These are phyloP conservation scores for Enteromius paludinosus DNA, from an alignment of 2,797 vertebrate species.

Conservation along the genomic window DNA sequence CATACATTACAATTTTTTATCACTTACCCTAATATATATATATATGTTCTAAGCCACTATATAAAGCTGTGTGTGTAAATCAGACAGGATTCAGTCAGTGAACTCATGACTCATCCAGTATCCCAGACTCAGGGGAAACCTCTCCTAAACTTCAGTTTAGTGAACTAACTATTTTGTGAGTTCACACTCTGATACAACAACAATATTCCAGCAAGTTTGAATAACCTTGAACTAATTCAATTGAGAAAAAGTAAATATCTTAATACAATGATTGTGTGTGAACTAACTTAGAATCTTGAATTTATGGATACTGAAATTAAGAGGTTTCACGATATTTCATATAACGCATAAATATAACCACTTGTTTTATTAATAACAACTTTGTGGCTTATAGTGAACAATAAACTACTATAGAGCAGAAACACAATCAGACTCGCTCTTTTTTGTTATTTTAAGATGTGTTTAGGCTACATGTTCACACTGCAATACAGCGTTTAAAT, in stretches of 20 bases:
- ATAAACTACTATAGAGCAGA: background rate
- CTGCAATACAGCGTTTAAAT: too few relatives aligned
- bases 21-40: too few relatives aligned
- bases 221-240: background rate
- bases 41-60: too few relatives aligned
- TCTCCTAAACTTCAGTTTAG: background rate
- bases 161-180: background rate
- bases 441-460: background rate
- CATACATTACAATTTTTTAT: too few relatives aligned
- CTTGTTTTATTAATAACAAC: background rate
- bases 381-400: background rate
- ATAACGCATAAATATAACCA: background rate
- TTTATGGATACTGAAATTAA: background rate
- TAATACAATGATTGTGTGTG: background rate
- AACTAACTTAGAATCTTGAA: background rate
- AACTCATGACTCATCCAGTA: too few relatives aligned
- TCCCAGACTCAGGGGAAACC: too few relatives aligned
- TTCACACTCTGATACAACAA: background rate
- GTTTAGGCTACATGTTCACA: background rate
- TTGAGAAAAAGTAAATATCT: background rate
- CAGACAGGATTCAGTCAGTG: too few relatives aligned
- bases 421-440: background rate
- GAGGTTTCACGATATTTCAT: background rate
- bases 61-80: too few relatives aligned
- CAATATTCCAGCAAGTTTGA: background rate